Evolutionary conservation across 2,888 invertebrate species (phyloP).

Genomic region (Lepeophtheirus nordmannii): DNA sequence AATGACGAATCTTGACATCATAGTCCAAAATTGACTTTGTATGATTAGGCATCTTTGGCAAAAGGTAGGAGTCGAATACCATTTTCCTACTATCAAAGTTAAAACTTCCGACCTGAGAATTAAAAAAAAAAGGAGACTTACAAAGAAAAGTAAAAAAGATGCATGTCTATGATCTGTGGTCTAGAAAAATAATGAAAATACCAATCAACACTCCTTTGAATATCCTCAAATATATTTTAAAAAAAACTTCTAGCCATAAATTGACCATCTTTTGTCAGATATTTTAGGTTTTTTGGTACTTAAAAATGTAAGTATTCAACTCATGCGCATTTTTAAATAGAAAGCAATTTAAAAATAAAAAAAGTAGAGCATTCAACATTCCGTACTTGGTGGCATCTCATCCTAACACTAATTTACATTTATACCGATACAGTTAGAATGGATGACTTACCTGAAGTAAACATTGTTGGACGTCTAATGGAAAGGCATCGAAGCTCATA

Average conservation of each 20-base stretch:
- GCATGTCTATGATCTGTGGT: not conserved
- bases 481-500: conserved; percentile 22
- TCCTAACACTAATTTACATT: too few relatives aligned
- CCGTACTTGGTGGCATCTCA: too few relatives aligned
- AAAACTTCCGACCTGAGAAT: conserved; percentile 19
- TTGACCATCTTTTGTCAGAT: too few relatives aligned
- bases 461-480: conserved; percentile 20
- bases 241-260: too few relatives aligned
- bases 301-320: too few relatives aligned
- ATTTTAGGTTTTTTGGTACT: too few relatives aligned
- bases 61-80: conserved; percentile 20
- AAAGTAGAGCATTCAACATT: too few relatives aligned
- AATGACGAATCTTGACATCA: conserved; percentile 7
- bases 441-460: conserved; percentile 11
- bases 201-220: too few relatives aligned
- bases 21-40: conserved; percentile 22
- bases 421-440: not conserved
- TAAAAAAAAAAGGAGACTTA: not conserved
- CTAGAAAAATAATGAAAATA: too few relatives aligned
- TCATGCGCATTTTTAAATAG: too few relatives aligned
- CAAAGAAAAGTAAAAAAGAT: not conserved
- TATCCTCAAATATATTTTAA: too few relatives aligned
- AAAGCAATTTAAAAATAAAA: too few relatives aligned
- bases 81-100: conserved; percentile 22
- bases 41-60: conserved; percentile 22